Percentiles rank a stretch among this genome's conserved stretches.
Conservation (phyloP, 2,888 invertebrate species). For the Tachina grossa region DNA sequence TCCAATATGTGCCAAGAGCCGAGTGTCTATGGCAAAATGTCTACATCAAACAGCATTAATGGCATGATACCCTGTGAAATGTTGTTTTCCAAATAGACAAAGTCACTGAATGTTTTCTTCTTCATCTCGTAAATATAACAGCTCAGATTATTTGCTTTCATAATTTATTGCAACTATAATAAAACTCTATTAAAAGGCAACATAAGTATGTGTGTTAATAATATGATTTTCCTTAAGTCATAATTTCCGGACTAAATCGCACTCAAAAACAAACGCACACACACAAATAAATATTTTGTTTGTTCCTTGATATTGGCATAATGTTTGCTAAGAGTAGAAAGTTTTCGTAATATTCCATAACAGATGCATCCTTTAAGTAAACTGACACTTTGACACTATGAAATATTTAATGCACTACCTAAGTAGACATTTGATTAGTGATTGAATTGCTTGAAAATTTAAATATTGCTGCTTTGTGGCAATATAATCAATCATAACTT, state of each 20-base stretch:
- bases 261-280: not conserved
- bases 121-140: not conserved
- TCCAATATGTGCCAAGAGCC: no score
- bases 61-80: no score
- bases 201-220: constrained; percentile 7
- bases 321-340: constrained; percentile 22
- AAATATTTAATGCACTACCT: constrained; percentile 41
- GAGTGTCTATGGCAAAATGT: no score
- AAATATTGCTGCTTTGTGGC: no score
- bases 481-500: no score
- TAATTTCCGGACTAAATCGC: constrained; percentile 7
- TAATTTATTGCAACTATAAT: constrained; percentile 27
- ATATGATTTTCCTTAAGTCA: constrained; percentile 34
- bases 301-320: constrained; percentile 6
- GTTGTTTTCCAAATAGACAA: not conserved
- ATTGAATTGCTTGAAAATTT: constrained; percentile 17
- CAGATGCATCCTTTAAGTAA: constrained; percentile 5
- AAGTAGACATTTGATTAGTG: constrained; percentile 45
- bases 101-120: not conserved
- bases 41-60: no score
- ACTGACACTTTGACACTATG: constrained; percentile 61
- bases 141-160: constrained; percentile 8
- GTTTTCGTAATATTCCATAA: constrained; percentile 9
- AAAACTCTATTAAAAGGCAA: constrained; percentile 43
- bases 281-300: not conserved